Evolutionary conservation across 2,797 vertebrate genomes (phyloP).

Genomic region (Caiman crocodilus): DNA sequence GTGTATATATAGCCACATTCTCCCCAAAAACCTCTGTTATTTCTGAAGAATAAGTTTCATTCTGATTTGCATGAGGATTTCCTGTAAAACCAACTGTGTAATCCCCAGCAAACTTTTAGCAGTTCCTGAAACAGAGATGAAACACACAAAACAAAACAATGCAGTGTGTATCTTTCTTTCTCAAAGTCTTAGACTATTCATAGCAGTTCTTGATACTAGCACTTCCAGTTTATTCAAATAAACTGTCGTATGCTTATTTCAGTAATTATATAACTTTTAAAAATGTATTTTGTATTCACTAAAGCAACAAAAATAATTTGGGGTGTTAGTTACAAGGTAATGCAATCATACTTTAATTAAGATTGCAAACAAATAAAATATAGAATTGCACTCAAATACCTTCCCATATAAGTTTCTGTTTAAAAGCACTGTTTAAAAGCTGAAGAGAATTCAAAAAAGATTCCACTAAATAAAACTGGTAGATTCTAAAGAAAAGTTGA

Average conservation of each 20-base stretch:
- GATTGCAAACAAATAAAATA: not conserved
- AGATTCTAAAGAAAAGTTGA: not conserved
- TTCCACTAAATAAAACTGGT: not conserved
- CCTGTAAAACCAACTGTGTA: slow-evolving; percentile 31
- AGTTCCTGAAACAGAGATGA: slow-evolving; percentile 67
- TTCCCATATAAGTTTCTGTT: not conserved
- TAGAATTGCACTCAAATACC: not conserved
- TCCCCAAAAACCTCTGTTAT: not conserved
- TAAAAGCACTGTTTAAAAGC: not conserved
- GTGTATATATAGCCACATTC: slow-evolving; percentile 14
- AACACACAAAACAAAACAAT: slow-evolving; percentile 60
- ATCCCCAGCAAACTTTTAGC: slow-evolving; percentile 52
- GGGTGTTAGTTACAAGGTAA: not conserved
- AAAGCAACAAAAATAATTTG: not conserved
- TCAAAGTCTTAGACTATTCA: slow-evolving; percentile 62
- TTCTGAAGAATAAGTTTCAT: slow-evolving; percentile 32
- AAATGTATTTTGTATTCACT: not conserved
- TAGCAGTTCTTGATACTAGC: slow-evolving; percentile 57
- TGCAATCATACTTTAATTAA: slow-evolving; percentile 19
- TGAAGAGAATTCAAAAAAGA: not conserved
- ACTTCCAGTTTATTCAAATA: slow-evolving; percentile 70
- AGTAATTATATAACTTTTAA: slow-evolving; percentile 29
- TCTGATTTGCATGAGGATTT: slow-evolving; percentile 17
- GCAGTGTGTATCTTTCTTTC: slow-evolving; percentile 44
- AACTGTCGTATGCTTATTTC: slow-evolving; percentile 55